Evolutionary conservation across 2,888 invertebrate species (phyloP), one percentile per base, ranked within the genome.

Genomic region (Apodemia duryi): DNA sequence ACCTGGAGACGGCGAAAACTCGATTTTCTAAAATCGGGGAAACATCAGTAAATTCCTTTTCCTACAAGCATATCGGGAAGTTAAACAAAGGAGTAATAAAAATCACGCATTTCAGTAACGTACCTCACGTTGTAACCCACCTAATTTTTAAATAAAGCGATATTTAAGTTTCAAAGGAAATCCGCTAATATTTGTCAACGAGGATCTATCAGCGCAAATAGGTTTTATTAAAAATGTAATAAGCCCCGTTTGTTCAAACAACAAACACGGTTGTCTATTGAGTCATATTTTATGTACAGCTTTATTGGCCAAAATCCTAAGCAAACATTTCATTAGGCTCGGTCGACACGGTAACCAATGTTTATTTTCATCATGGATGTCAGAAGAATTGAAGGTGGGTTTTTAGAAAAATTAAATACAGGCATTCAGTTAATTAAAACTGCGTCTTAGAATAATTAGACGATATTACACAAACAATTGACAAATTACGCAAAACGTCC

Each of bases 251-350:
- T 35, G 57, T 57, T 57, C 13, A 57, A 57, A 57, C 35, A 57
- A 35, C 35, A 57, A 57, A 57, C 57, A 57, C 2, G 11, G 57
- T 57, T 57, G 57, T 57, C 57, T 57, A 57, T 57, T 35, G 35
- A 57, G 57, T 57, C 32, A 57, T 57, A 57, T 57, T 57, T 57
- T 57, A 57, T 57, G 57, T 57, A 57, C 57, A 57, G 57, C 57
- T 32, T 57, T 57, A 57, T 57, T 57, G 57, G 57, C 57, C 11
- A 29, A 57, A 57, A 57, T 57, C 57, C 57, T 57, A 57, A 57
- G 32, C 57, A 57, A 57, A 57, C 57, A 57, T 57, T 57, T 57
- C 57, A 57, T 57, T 57, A 57, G 57, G 57, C 57, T 54, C 46
- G 13, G 54, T 54, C 11, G 54, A 29, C 54, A 11, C 32, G 57